Conservation (phyloP, 1,140 invertebrate genomes). For the Tigriopus japonicus region DNA sequence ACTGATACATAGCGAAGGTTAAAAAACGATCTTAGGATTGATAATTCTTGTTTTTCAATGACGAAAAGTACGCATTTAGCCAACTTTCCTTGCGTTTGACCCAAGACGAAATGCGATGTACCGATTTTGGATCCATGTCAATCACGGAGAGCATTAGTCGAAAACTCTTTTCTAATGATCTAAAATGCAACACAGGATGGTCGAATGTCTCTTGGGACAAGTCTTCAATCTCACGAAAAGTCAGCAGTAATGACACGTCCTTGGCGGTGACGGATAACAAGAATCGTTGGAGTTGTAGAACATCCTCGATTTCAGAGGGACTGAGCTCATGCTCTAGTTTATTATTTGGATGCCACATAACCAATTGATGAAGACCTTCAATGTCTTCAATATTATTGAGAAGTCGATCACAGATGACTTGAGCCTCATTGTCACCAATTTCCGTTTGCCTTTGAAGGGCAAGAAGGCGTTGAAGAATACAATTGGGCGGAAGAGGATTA, state of each 20-base stretch:
- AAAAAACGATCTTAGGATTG: too few relatives aligned
- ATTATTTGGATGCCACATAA: neutral
- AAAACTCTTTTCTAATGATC: neutral
- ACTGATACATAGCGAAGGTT: too few relatives aligned
- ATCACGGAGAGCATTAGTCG: constrained; percentile 10
- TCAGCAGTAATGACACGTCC: constrained; percentile 12
- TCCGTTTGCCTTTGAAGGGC: neutral
- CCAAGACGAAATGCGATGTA: constrained; percentile 5
- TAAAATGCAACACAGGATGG: neutral
- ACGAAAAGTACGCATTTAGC: neutral
- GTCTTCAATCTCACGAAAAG: constrained; percentile 8
- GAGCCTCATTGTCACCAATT: neutral
- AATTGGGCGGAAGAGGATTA: neutral
- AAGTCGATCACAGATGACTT: neutral
- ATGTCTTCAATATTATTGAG: neutral
- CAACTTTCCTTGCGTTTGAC: constrained; percentile 2
- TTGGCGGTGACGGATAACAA: constrained; percentile 11
- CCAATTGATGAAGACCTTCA: neutral
- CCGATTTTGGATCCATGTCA: constrained; percentile 14
- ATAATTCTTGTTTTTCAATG: too few relatives aligned
- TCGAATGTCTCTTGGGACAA: neutral
- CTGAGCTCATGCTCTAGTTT: neutral
- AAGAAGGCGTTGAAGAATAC: neutral
- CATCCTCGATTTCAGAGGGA: neutral
- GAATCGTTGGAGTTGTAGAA: constrained; percentile 7